These are phyloP conservation scores for Drosophila lacteicornis DNA, from an alignment of 1,140 invertebrate species.

Conservation along the genomic window DNA sequence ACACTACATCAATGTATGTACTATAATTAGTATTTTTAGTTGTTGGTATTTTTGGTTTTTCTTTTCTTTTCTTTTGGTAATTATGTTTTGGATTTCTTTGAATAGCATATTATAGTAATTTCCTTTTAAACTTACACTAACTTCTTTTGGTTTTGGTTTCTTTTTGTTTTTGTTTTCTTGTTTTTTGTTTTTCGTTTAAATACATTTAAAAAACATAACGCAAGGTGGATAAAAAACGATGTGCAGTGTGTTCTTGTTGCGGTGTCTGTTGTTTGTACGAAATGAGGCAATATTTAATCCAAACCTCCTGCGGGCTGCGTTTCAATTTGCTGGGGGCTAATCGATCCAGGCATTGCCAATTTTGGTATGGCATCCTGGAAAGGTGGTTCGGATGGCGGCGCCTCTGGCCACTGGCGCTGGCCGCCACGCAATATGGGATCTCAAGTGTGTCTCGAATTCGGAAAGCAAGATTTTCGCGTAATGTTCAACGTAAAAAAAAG, in stretches of 20 bases:
- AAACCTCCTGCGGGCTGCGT: slow-evolving; percentile 76
- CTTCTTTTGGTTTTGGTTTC: slow-evolving; percentile 49
- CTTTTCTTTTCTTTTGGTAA: slow-evolving; percentile 62
- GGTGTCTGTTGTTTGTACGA: slow-evolving; percentile 64
- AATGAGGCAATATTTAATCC: slow-evolving; percentile 51
- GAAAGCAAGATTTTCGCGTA: slow-evolving; percentile 49
- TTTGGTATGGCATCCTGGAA: slow-evolving; percentile 43
- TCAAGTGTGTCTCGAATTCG: slow-evolving; percentile 33
- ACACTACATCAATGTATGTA: slow-evolving; percentile 84
- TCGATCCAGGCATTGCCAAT: slow-evolving; percentile 53
- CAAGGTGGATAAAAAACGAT: slow-evolving; percentile 58
- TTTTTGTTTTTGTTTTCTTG: slow-evolving; percentile 35
- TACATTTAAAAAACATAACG: slow-evolving; percentile 73
- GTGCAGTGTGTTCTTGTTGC: slow-evolving; percentile 52
- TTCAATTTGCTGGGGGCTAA: slow-evolving; percentile 72
- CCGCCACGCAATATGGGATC: slow-evolving; percentile 61
- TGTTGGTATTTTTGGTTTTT: slow-evolving; percentile 54
- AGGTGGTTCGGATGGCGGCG: slow-evolving; percentile 34
- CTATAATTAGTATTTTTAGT: slow-evolving; percentile 84
- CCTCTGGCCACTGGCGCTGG: slow-evolving; percentile 10
- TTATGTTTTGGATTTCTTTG: slow-evolving; percentile 85
- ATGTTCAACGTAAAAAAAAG: slow-evolving; percentile 45
- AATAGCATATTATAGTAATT: slow-evolving; percentile 80
- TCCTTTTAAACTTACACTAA: slow-evolving; percentile 55
- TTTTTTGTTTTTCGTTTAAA: slow-evolving; percentile 55